Percentiles rank a stretch among this genome's conserved stretches.
These are phyloP conservation scores for Melanchra persicariae DNA, from an alignment of 2,888 invertebrate genomes.

Conservation along the genomic window DNA sequence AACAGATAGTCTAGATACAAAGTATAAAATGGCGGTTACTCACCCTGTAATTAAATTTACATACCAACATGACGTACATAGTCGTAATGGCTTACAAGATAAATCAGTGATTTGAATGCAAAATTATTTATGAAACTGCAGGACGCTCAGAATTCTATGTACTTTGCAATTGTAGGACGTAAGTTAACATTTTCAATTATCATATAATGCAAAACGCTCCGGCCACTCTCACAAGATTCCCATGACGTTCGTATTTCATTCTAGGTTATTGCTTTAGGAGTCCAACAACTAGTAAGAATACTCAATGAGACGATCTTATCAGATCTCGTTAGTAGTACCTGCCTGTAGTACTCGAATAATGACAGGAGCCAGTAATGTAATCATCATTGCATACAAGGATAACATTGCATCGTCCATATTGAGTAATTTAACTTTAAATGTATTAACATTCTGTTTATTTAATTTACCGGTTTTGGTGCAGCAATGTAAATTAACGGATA, in stretches of 20 bases:
- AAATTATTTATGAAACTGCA: slow-evolving; percentile 21
- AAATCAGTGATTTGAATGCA: slow-evolving; percentile 40
- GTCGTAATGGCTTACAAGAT: slow-evolving; percentile 21
- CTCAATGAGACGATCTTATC: slow-evolving; percentile 48
- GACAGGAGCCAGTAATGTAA: slow-evolving; percentile 14
- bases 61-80: slow-evolving; percentile 23
- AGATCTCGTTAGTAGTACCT: slow-evolving; percentile 3
- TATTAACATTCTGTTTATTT: slow-evolving; percentile 28
- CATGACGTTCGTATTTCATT: slow-evolving; percentile 20
- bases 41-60: slow-evolving; percentile 18
- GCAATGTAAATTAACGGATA: slow-evolving; percentile 24
- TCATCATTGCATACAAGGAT: slow-evolving; percentile 18
- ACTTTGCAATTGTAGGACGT: not conserved
- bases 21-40: slow-evolving; percentile 11
- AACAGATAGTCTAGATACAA: not conserved
- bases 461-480: slow-evolving; percentile 23
- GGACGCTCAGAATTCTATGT: slow-evolving; percentile 9
- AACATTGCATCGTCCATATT: slow-evolving; percentile 20
- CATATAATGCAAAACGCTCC: slow-evolving; percentile 19
- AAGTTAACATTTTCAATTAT: slow-evolving; percentile 26
- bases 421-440: slow-evolving; percentile 10
- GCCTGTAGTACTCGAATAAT: slow-evolving; percentile 1
- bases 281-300: slow-evolving; percentile 21
- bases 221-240: not conserved
- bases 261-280: slow-evolving; percentile 17